Evolutionary conservation across 2,888 invertebrate species (phyloP).

Genomic region (Sisyra nigra): DNA sequence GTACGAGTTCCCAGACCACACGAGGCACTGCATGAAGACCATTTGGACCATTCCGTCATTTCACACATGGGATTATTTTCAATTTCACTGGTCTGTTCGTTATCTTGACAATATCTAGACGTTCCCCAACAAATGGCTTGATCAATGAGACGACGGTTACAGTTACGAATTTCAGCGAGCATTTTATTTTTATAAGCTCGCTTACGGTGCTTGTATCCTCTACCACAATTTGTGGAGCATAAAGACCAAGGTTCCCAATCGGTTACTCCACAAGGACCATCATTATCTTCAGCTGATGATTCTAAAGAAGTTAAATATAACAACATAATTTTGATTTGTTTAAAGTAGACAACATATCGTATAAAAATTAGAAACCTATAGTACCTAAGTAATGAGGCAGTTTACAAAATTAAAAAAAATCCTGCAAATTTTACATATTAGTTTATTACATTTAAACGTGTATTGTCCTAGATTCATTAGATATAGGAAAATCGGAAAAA

Average conservation of each 20-base stretch:
- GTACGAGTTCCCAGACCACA: slow-evolving; percentile 57
- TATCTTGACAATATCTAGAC: slow-evolving; percentile 26
- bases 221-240: slow-evolving; percentile 48
- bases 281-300: slow-evolving; percentile 9
- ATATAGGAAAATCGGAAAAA: no score
- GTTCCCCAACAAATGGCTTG: slow-evolving; percentile 33
- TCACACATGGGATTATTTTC: slow-evolving; percentile 44
- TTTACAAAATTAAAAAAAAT: no score
- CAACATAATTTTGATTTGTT: no score
- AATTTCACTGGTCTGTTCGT: slow-evolving; percentile 19
- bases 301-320: neutral
- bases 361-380: no score
- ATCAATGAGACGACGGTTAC: slow-evolving; percentile 41
- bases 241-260: slow-evolving; percentile 41
- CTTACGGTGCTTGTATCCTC: slow-evolving; percentile 39
- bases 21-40: slow-evolving; percentile 62
- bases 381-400: no score
- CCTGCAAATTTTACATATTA: no score
- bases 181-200: slow-evolving; percentile 36
- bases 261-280: slow-evolving; percentile 35
- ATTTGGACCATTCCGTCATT: slow-evolving; percentile 56
- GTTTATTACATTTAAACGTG: no score
- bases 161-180: slow-evolving; percentile 36
- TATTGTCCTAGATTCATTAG: no score
- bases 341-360: no score